Evolutionary conservation across 2,888 invertebrate species (phyloP), one percentile per base, ranked within the genome.

Genomic region (Adelognathus sp.): DNA sequence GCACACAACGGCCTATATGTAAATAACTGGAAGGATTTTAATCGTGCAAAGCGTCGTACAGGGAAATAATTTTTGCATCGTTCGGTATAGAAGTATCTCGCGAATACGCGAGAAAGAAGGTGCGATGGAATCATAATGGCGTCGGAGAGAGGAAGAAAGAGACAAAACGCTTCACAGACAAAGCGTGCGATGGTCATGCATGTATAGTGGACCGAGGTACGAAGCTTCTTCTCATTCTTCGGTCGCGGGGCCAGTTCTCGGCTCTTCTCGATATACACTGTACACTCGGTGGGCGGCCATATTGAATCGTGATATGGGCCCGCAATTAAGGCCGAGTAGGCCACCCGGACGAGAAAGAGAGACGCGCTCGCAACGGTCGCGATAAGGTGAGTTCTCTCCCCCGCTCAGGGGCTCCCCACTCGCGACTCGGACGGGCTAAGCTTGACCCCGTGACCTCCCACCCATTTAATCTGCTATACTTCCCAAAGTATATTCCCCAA

Each of bases 311-410:
- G 91, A 91, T 91, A 90, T 87, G 89, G 89, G 84, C 87, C 88
- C 87, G 89, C 90, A 91, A 91, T 91, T 91, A 90, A 90, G 90
- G 89, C 87, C 88, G 89, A 90, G 90, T 90, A 90, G 91, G 91
- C 91, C 91, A 91, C 91, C 91, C 91, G 91, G 90, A 88, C 89
- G 88, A 89, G 85, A 82, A 81, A 83, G 86, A 82, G 81, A 84
- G 86, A 86, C 83, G 81, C 76, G 9, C 50, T n/a, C n/a, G n/a
- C n/a, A 81, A 76, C 60, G 74, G 50, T 18, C 85, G 88, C 89
- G 90, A 90, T 90, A 90, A 90, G 90, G 88, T 87, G 87, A 88
- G 88, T 86, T 85, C 70, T 86, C 50, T 56, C 63, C 64, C 76
- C 84, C 85, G 86, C 86, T n/a, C n/a, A n/a, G n/a, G 88, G 77